These are phyloP conservation scores for Eptesicus fuscus DNA, from an alignment of 2,113 vertebrate genomes.

Conservation along the genomic window DNA sequence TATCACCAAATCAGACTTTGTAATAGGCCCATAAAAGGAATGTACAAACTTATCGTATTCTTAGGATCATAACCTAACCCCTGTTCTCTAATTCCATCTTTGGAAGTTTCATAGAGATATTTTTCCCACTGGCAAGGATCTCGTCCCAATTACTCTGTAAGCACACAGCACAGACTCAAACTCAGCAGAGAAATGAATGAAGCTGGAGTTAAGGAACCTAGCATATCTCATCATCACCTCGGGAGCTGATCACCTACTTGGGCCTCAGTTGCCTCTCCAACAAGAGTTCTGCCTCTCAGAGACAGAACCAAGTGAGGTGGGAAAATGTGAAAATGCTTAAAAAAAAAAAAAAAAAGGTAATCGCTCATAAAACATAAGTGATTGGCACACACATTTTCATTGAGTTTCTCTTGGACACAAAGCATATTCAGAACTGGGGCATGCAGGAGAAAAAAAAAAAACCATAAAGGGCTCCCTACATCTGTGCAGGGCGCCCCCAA, in stretches of 20 bases:
- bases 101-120: constrained; percentile 14
- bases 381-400: not conserved
- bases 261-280: not conserved
- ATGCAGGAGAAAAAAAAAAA: not conserved
- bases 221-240: not conserved
- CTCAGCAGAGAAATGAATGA: not conserved
- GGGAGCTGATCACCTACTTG: not conserved
- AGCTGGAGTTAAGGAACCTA: not conserved
- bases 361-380: not conserved
- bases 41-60: not conserved
- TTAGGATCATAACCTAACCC: not conserved
- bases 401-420: not conserved
- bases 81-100: constrained; percentile 29
- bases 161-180: not conserved
- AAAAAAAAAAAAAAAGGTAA: not conserved
- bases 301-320: not conserved
- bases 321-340: not conserved
- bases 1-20: not conserved
- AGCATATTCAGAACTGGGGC: not conserved
- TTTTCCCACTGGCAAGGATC: not conserved
- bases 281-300: not conserved
- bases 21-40: constrained; percentile 30
- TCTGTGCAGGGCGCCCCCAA: not conserved
- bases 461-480: not conserved
- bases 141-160: not conserved